Evolutionary conservation across 2,797 vertebrate species (phyloP), one percentile per base, ranked within the genome.

Genomic region (Ciconia nigra): DNA sequence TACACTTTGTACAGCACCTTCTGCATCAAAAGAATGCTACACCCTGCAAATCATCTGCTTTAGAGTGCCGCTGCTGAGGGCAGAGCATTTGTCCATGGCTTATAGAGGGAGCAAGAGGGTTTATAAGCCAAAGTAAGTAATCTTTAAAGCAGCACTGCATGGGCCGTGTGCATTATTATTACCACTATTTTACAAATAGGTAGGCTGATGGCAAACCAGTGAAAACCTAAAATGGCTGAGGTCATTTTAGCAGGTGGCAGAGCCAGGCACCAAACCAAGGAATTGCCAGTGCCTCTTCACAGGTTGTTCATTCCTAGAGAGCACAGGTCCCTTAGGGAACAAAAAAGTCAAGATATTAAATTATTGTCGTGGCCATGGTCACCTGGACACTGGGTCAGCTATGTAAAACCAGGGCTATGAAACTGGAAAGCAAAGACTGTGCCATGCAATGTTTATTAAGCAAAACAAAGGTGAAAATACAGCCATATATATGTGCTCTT

Each of bases 331-430:
- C 39, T 42, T 7, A 20, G 20, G 41, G 57, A 92, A 57, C 9
- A 37, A 44, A 66, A 65, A 63, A 49, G 3, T 44, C 57, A 24
- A 25, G 33, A 11, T 5, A n/a, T 22, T 54, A 39, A 66, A 74
- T 33, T 49, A 31, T 15, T 41, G 13, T 41, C 2, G 0, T 14
- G 29, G n/a, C 33, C 19, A 0, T 2, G 63, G n/a, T n/a, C 81
- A 79, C 41, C 59, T 8, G 24, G 49, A 22, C 31, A 1, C 25
- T 24, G 55, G 33, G 24, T 26, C 81, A 89, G 35, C 35, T 16
- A 2, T 11, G 37, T 42, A 65, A 87, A 90, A 58, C 28, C 46
- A 83, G 42, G 42, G 13, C 29, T 47, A 2, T 11, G 47, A n/a
- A 66, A 28, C 8, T 26, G n/a, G 37, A 79, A 65, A 65, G 54